Percentiles rank a stretch among this genome's conserved stretches.
phyloP scores from a whole-genome alignment of 2,113 vertebrate species.

The Charina bottae region DNA sequence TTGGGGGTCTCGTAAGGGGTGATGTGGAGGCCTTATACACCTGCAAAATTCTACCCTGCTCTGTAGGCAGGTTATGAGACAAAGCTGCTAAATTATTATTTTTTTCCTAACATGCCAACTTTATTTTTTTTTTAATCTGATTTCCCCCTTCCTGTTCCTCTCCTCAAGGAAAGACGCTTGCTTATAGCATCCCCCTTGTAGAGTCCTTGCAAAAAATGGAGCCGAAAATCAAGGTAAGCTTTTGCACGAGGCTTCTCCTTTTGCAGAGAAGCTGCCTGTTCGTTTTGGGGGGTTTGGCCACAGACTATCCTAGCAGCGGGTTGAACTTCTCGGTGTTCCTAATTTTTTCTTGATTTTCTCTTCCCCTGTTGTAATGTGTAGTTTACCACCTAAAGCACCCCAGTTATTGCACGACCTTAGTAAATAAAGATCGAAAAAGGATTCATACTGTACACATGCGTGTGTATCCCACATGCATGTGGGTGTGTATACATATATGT shows the following conservation, averaged over 20 bases:
- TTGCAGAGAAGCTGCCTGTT: neutral
- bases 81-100: neutral
- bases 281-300: too few relatives aligned
- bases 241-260: neutral
- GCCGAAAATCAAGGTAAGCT: slow-evolving; percentile 84
- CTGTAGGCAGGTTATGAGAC: too few relatives aligned
- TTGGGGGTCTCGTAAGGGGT: neutral
- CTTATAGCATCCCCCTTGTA: slow-evolving; percentile 90
- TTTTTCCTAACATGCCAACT: neutral
- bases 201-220: slow-evolving; percentile 85
- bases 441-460: too few relatives aligned
- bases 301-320: too few relatives aligned
- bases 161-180: slow-evolving; percentile 91
- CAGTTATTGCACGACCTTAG: too few relatives aligned
- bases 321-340: too few relatives aligned
- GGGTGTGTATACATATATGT: too few relatives aligned
- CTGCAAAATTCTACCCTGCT: neutral
- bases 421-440: too few relatives aligned
- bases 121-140: neutral
- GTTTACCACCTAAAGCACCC: too few relatives aligned
- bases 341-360: too few relatives aligned
- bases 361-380: too few relatives aligned
- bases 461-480: too few relatives aligned
- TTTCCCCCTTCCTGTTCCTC: neutral
- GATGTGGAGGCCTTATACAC: neutral